These are phyloP conservation scores for Drosophila suboccidentalis DNA, from an alignment of 2,888 invertebrate species.

Conservation along the genomic window DNA sequence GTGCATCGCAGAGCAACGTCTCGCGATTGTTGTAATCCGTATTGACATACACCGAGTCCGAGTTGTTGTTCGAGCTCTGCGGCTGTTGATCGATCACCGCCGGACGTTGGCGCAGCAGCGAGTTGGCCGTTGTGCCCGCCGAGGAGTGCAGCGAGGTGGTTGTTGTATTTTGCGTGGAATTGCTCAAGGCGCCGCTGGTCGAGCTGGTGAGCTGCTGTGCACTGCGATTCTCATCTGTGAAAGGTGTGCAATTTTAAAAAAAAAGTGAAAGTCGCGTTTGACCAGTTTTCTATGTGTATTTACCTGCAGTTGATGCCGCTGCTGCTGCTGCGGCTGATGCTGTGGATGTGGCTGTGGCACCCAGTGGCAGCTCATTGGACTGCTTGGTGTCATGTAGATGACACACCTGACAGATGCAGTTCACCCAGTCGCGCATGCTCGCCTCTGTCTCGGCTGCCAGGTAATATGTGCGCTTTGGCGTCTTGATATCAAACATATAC, in stretches of 20 bases:
- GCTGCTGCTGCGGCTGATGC: constrained; percentile 30
- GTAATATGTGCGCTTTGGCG: constrained; percentile 95
- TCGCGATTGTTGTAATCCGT: constrained; percentile 84
- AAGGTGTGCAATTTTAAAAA: background rate
- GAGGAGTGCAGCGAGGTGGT: constrained; percentile 79
- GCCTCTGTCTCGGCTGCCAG: constrained; percentile 96
- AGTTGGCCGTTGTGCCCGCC: constrained; percentile 51
- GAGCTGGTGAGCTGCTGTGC: constrained; percentile 67
- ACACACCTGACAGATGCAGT: constrained; percentile 96
- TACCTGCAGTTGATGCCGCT: constrained; percentile 45
- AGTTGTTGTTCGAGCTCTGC: constrained; percentile 57
- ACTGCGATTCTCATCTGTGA: constrained; percentile 73
- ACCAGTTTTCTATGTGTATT: constrained; percentile 36
- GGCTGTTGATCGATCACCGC: constrained; percentile 48
- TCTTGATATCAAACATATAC: constrained; percentile 95
- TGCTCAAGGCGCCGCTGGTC: constrained; percentile 67
- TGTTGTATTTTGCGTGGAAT: constrained; percentile 78
- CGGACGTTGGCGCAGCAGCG: constrained; percentile 35
- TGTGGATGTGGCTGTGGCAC: constrained; percentile 57
- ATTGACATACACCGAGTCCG: constrained; percentile 84
- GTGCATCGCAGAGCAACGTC: constrained; percentile 81
- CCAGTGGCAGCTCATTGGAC: constrained; percentile 78
- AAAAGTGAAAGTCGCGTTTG: constrained; percentile 40
- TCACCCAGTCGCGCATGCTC: constrained; percentile 98
- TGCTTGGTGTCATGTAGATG: constrained; percentile 90